These are phyloP conservation scores for Hydrolagus affinis DNA, from an alignment of 2,113 vertebrate species.

Conservation along the genomic window DNA sequence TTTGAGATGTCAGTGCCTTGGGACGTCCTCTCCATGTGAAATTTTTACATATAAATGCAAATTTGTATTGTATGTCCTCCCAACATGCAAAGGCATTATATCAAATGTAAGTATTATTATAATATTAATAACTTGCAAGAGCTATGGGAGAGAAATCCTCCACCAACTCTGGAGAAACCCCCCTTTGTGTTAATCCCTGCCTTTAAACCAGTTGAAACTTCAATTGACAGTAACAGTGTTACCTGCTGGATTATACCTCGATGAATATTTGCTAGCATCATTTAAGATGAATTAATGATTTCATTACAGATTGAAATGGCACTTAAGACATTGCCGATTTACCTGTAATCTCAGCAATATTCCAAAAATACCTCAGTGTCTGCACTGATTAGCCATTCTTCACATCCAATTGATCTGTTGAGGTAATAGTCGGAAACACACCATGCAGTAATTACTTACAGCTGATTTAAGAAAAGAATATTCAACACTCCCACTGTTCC, in stretches of 20 bases:
- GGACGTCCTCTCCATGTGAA: too few relatives aligned
- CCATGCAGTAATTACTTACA: slow-evolving; percentile 99
- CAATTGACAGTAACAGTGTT: slow-evolving; percentile 24
- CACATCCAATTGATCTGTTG: slow-evolving; percentile 99
- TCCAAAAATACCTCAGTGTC: slow-evolving; percentile 90
- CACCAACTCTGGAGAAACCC: neutral
- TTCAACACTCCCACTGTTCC: slow-evolving; percentile 87
- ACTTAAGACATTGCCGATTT: slow-evolving; percentile 41
- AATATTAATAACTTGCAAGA: neutral
- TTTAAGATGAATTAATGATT: slow-evolving; percentile 28
- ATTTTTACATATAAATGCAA: too few relatives aligned
- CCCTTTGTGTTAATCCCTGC: neutral
- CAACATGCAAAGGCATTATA: too few relatives aligned
- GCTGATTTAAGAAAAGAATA: slow-evolving; percentile 98
- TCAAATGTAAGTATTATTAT: too few relatives aligned
- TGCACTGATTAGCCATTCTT: slow-evolving; percentile 97
- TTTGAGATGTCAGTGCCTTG: too few relatives aligned
- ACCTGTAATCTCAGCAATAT: slow-evolving; percentile 69
- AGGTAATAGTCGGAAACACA: slow-evolving; percentile 96
- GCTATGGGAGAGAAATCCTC: neutral
- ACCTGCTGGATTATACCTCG: slow-evolving; percentile 6
- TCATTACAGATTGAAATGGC: slow-evolving; percentile 31
- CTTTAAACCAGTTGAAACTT: slow-evolving; percentile 15
- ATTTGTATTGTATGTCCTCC: too few relatives aligned
- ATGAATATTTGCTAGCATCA: slow-evolving; percentile 17